Percentiles rank a stretch among this genome's conserved stretches.
These are phyloP conservation scores for Parnassius smintheus DNA, from an alignment of 2,888 invertebrate species.

Conservation along the genomic window DNA sequence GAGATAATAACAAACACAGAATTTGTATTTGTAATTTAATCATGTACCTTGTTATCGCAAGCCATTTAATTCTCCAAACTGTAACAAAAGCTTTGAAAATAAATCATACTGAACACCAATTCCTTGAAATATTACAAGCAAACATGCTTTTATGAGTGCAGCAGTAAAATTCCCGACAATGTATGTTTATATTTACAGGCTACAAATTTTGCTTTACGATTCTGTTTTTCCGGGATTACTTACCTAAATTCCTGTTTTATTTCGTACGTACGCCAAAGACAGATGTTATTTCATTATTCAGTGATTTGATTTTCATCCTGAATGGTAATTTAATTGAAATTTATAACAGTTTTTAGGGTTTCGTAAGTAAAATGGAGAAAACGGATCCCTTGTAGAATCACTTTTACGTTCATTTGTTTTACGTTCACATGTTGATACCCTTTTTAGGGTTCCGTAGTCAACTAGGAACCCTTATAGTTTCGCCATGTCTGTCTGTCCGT, in stretches of 20 bases:
- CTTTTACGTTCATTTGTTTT: no score
- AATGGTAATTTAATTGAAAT: background rate
- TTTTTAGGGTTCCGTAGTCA: no score
- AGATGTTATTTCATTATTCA: background rate
- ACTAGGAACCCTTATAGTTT: no score
- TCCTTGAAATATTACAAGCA: background rate
- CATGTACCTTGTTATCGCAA: no score
- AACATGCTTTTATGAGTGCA: background rate
- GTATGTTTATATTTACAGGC: conserved; percentile 42
- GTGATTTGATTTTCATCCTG: background rate
- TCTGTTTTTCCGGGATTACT: conserved; percentile 22
- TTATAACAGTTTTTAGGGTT: background rate
- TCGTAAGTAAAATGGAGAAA: no score
- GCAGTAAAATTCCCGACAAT: conserved; percentile 1
- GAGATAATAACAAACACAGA: no score
- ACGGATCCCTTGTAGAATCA: no score
- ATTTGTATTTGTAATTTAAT: no score
- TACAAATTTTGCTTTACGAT: conserved; percentile 45
- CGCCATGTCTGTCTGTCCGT: no score
- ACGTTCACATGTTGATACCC: no score
- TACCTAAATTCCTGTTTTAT: conserved; percentile 3
- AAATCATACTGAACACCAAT: background rate
- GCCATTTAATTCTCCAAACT: no score
- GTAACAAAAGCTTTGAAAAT: no score
- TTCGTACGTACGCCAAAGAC: background rate